Base-by-base conservation (phyloP, 1,140 invertebrate genomes). In the Parapsyche elsis region DNA sequence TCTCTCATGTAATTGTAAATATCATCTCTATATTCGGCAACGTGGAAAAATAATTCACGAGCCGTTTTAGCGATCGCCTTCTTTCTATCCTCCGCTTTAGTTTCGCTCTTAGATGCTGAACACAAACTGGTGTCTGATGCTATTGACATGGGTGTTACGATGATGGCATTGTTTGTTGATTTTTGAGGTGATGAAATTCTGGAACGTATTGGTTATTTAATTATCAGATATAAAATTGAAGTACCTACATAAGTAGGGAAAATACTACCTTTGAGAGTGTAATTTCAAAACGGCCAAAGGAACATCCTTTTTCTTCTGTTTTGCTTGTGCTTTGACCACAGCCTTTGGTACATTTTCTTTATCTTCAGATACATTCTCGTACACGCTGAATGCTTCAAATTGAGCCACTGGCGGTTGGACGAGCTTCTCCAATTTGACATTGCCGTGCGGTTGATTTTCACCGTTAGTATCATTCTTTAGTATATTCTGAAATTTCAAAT, bases 1-100 rank as follows among this genome's bases (percentile, higher is more conserved):
- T 91, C 88, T 83, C 91, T 90, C 87, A 97, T 91, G 88, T 97
- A 96, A 80, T 91, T 88, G 86, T 95, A 96, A 83, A 97, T 96
- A 81, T 96, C 94, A 80, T 93, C 91, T 81, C 94, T 91, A 87
- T 97, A 97, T 85, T 95, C 93, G 76, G 91, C 92, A 82, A 93
- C 89, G 86, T 93, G 92, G 86, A 92, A 93, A 84, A 92, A 92
- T 85, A 90, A 86, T 73, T 89, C 88, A 49, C 86, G 80, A 49
- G 88, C 85, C 26, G 87, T 88, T 78, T 87, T 87, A 26, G 88
- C 88, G 16, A 84, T 88, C 9, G 85, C 86, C 9, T 85, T 83
- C n/a, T 84, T 84, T 45, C 86, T 88, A 86, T 70, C 85, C 12
- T 81, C 81, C 9, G 77, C 76, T 16, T 71, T 86, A 5, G 86